A percentile compares a stretch with the other conserved stretches of the same genome.
Conservation (phyloP, 2,113 vertebrate species). For the Rhinopomastus cyanomelas region DNA sequence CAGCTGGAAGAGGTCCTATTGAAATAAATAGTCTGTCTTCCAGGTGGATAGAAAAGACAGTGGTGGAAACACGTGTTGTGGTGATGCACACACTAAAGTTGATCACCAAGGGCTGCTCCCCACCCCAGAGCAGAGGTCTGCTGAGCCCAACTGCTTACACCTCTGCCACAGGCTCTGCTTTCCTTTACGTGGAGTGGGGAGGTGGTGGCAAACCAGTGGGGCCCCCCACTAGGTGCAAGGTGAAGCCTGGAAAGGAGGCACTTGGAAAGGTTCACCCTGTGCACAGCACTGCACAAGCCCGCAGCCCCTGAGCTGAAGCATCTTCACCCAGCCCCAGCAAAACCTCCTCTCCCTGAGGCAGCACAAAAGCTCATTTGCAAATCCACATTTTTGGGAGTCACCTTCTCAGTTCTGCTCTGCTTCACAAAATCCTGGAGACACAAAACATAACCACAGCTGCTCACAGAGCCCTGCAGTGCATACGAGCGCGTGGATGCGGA, state of each 20-base stretch:
- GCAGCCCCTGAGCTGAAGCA: neutral
- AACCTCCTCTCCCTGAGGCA: neutral
- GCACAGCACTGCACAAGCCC: neutral
- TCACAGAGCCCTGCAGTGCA: no score
- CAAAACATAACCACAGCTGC: neutral
- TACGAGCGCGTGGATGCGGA: rapidly evolving
- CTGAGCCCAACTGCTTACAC: neutral
- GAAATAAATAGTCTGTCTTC: conserved; percentile 19
- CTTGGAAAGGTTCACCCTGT: neutral
- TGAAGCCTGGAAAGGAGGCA: neutral
- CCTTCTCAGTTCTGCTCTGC: neutral
- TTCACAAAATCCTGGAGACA: neutral
- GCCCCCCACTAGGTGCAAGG: neutral
- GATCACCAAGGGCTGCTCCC: neutral
- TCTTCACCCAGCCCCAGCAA: neutral
- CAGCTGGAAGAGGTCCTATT: neutral
- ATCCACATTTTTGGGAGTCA: neutral
- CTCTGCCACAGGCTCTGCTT: neutral
- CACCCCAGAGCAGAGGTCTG: neutral
- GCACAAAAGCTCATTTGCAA: neutral
- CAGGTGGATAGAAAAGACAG: neutral
- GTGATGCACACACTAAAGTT: neutral
- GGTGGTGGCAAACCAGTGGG: neutral
- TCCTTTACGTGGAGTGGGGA: neutral
- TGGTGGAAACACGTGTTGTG: neutral